These are phyloP conservation scores for Xanthorhoe designata DNA, from an alignment of 2,888 invertebrate species.

Conservation along the genomic window DNA sequence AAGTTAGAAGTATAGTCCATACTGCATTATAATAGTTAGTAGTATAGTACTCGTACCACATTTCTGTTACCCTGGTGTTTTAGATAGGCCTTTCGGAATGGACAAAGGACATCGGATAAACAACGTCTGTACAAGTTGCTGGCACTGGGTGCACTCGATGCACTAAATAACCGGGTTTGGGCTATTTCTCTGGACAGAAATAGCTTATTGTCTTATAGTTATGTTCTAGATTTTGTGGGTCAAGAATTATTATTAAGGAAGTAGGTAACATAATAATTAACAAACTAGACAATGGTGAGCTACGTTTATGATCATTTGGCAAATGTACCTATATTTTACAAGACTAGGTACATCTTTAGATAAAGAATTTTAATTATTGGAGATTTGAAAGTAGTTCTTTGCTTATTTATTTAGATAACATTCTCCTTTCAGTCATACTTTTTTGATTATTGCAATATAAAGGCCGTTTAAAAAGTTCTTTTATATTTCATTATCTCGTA, in stretches of 20 bases:
- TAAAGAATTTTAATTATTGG: no score
- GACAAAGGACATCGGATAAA: constrained; percentile 14
- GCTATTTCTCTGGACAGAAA: background rate
- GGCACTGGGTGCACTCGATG: constrained; percentile 8
- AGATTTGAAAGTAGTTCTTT: no score
- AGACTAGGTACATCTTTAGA: no score
- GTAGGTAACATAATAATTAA: background rate
- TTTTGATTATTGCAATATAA: no score
- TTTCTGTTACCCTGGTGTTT: background rate
- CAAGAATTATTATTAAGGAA: background rate
- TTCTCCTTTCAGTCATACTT: no score
- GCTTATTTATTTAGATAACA: no score
- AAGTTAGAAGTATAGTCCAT: no score
- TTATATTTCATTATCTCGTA: background rate
- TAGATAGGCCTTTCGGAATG: background rate
- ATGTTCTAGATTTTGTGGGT: background rate
- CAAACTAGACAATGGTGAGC: no score
- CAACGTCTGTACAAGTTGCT: constrained; percentile 15
- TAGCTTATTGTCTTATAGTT: background rate
- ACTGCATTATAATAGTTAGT: no score
- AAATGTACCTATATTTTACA: no score
- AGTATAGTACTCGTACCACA: background rate
- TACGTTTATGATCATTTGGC: no score
- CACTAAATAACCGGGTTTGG: background rate
- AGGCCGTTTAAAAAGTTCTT: no score